phyloP scores from a whole-genome alignment of 2,113 vertebrate genomes.

The Brachirus orientalis region DNA sequence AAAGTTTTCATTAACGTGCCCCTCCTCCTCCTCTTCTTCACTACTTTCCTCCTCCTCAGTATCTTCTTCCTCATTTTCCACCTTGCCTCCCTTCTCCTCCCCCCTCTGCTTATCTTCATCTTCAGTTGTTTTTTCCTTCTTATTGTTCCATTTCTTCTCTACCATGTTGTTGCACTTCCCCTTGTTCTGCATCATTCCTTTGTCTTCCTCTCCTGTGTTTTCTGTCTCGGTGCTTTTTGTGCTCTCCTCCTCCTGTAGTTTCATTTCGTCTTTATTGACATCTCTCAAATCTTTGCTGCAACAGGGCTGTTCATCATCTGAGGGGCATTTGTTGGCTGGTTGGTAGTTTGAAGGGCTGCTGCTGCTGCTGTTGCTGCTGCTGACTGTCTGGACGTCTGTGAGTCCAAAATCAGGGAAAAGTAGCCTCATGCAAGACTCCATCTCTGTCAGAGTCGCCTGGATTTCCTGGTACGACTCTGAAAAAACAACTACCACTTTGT shows the following conservation, averaged over 20 bases:
- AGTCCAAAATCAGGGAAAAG: slow-evolving; percentile 81
- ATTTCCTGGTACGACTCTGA: slow-evolving; percentile 86
- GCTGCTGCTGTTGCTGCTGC: background rate
- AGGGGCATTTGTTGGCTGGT: background rate
- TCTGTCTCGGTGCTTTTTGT: background rate
- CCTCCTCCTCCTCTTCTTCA: slow-evolving; percentile 26
- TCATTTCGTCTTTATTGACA: background rate
- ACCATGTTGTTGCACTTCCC: background rate
- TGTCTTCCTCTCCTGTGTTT: background rate
- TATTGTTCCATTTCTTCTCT: background rate
- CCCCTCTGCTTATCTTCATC: background rate
- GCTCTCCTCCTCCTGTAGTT: background rate
- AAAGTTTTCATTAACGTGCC: slow-evolving; percentile 64
- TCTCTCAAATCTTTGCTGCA: slow-evolving; percentile 86
- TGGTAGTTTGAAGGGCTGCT: slow-evolving; percentile 2
- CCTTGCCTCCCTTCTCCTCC: background rate
- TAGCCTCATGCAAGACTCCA: slow-evolving; percentile 89
- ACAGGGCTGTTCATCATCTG: slow-evolving; percentile 84
- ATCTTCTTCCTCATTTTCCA: background rate
- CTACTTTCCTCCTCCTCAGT: background rate
- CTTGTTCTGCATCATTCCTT: background rate
- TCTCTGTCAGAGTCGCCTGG: slow-evolving; percentile 83
- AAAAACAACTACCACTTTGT: background rate
- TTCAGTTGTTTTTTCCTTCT: fast-evolving
- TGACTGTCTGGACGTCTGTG: background rate